A percentile compares a stretch with the other conserved stretches of the same genome.
phyloP scores from a whole-genome alignment of 1,140 invertebrate genomes.

The Trichonephila clavipes region DNA sequence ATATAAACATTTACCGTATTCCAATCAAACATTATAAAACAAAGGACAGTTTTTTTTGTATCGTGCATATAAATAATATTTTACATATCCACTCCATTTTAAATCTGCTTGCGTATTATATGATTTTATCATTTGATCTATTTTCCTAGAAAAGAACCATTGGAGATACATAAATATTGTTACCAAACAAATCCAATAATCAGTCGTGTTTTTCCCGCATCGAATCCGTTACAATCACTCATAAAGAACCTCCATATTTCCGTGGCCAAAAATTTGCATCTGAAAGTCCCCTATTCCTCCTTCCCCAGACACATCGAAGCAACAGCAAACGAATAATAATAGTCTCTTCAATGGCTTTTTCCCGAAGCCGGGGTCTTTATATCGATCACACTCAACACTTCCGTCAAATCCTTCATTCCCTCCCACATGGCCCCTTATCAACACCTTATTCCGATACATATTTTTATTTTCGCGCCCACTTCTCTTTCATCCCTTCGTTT shows the following conservation, averaged over 20 bases:
- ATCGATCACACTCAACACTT: slow-evolving; percentile 8
- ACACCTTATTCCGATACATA: not conserved
- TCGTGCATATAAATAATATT: no score
- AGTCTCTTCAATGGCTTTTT: not conserved
- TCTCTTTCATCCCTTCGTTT: slow-evolving; percentile 18
- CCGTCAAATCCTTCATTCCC: slow-evolving; percentile 12
- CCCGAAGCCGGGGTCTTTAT: not conserved
- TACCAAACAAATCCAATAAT: no score
- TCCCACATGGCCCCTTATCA: not conserved
- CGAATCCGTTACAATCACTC: not conserved
- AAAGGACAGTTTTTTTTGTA: no score
- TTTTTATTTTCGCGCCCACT: not conserved
- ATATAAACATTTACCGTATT: no score
- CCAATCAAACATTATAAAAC: no score
- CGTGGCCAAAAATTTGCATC: not conserved
- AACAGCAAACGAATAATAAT: not conserved
- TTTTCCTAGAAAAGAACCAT: no score
- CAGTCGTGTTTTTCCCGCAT: no score
- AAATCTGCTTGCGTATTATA: no score
- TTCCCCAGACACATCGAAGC: not conserved
- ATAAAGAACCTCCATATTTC: not conserved
- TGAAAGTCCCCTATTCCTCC: not conserved
- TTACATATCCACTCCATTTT: no score
- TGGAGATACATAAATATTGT: no score
- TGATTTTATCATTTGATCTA: no score